Base-by-base conservation (phyloP, 2,113 vertebrate species). In the Dipodomys merriami region DNA sequence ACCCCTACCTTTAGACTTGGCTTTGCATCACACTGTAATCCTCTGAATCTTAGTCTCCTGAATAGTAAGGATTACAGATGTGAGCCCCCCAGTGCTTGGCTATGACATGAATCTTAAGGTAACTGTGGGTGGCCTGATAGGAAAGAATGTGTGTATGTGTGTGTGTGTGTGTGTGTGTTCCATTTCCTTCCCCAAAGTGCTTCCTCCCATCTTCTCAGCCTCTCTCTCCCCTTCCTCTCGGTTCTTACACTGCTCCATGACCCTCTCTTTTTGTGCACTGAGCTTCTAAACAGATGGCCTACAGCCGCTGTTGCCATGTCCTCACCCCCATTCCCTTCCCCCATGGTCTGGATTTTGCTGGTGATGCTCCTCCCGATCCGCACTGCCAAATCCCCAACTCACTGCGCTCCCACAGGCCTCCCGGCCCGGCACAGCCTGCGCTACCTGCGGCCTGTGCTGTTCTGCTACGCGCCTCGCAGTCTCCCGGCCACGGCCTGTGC, bases 251-350 rank as follows among this genome's bases (percentile, higher is more conserved):
- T 39, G 5, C 39, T 39, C 39, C 39, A 39, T 39, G 39, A 39
- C 39, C 3, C 3, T 20, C n/a, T 60, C 73, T 25, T 39, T 19
- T n/a, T 33, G 35, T 19, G 29, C 83, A 11, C 22, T 19, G 27
- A 27, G n/a, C 5, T 33, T 16, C 0, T 30, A 65, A 44, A 46
- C 39, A 76, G n/a, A 27, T 0, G 20, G 74, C 5, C 23, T 1
- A 9, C 30, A 25, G 33, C 0, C 12, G 33, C 46, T 12, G 30
- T 10, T 53, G 16, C 69, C 35, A 4, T 30, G 13, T n/a, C 91
- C 77, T 81, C 1, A 2, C 29, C n/a, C 19, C 6, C 73, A 16
- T 1, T 30, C 68, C 87, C 76, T 20, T 33, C 19, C 27, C 39
- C 39, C 5, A 39, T 39, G 39, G 39, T 39, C 39, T 39, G 16